Base-by-base conservation (phyloP, 1,140 invertebrate genomes). In the Arctopsyche grandis region DNA sequence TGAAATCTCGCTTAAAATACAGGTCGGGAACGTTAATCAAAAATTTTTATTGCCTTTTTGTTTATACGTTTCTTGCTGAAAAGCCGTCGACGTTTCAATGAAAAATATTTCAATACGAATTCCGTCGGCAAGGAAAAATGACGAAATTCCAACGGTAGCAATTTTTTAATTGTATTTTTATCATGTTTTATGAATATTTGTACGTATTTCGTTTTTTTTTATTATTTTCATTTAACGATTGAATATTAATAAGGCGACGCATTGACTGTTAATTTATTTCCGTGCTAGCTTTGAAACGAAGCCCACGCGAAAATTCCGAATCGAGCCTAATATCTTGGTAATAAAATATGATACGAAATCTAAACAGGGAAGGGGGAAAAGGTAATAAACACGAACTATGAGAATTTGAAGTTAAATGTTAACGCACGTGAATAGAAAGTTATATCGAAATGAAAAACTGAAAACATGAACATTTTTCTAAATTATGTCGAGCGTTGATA, bases 371-470 rank as follows among this genome's bases (percentile, higher is more conserved):
- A 12, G 29, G 29, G 7, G 29, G 7, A 7, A 38, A 38, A 14
- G 12, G 69, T 43, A 73, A 73, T 73, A 73, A 73, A 73, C 69
- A 73, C 69, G 69, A 73, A 73, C 69, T 73, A 46, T 73, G 69
- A 7, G 44, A 73, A 46, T 16, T 29, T 29, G 44, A 46, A 48
- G 69, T 73, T 73, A 16, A 48, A 73, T 4, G 1, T 1, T 43
- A 73, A 48, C 46, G 38, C 44, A 44, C 38, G 16, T 73, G 46
- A 73, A 73, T 48, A 73, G 38, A 22, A 73, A 73, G 26, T 46
- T 73, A 46, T 73, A 73, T 48, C 16, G 38, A 12, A 3, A 5
- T 66, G 21, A 19, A 66, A 24, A 66, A 16, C n/a, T 38, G 29
- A 38, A 38, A 38, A 38, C 29, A 38, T 1, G 29, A 38, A 38